These are phyloP conservation scores for Acrocephalus scirpaceus DNA, from an alignment of 2,797 vertebrate genomes.

Conservation along the genomic window DNA sequence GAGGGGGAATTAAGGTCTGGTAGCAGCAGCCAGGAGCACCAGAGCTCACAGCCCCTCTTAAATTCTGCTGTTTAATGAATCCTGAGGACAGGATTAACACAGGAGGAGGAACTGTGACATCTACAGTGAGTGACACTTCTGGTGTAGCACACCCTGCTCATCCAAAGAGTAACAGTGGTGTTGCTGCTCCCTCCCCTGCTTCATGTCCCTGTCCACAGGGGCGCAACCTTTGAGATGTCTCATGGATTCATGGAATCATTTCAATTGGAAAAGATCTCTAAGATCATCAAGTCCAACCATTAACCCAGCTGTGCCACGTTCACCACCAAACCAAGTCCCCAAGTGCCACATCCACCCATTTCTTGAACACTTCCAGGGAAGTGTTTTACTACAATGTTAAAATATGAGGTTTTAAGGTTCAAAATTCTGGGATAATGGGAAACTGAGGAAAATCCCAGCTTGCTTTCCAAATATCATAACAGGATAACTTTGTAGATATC, in stretches of 20 bases:
- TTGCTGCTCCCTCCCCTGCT: not conserved
- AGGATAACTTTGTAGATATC: not conserved
- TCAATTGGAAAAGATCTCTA: not conserved
- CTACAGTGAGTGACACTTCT: fast-evolving
- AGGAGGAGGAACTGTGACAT: not conserved
- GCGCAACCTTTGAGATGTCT: too few relatives aligned
- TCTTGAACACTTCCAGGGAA: not conserved
- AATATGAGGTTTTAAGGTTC: not conserved
- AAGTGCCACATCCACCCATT: not conserved
- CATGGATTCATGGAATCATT: not conserved
- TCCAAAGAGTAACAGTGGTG: not conserved
- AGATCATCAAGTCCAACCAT: not conserved
- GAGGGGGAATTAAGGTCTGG: not conserved
- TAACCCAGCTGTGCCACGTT: not conserved
- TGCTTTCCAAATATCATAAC: not conserved
- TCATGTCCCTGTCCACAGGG: not conserved
- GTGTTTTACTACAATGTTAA: not conserved
- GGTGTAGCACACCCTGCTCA: not conserved
- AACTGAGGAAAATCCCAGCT: not conserved
- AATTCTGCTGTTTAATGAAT: not conserved
- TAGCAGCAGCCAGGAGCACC: not conserved
- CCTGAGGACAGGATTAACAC: not conserved
- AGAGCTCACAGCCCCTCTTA: not conserved
- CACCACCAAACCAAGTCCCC: not conserved
- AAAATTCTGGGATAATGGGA: not conserved